phyloP scores from a whole-genome alignment of 1,140 invertebrate genomes.

The Ditylenchus dipsaci region DNA sequence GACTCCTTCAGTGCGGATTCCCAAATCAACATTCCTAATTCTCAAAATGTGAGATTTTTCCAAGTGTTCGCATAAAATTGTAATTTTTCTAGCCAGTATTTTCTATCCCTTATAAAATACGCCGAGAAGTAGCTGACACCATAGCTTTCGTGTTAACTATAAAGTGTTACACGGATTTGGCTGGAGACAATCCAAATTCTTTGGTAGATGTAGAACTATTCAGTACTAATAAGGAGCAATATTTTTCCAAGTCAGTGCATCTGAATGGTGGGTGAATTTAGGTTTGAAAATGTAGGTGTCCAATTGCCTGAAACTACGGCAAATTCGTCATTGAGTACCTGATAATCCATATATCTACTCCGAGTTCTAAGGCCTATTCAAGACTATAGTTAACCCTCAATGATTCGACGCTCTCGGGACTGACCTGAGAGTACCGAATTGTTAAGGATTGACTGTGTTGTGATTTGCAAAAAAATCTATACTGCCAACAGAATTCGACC shows the following conservation, averaged over 20 bases:
- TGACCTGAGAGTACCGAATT: no score
- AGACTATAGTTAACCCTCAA: no score
- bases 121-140: not conserved
- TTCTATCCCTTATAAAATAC: slow-evolving; percentile 1
- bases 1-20: not conserved
- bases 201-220: slow-evolving; percentile 5
- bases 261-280: not conserved
- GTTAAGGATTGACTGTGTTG: no score
- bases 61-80: not conserved
- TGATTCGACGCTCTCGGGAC: no score
- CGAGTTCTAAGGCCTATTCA: not conserved
- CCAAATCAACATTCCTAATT: not conserved
- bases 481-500: no score
- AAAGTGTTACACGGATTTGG: not conserved
- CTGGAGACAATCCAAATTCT: not conserved
- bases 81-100: not conserved
- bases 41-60: slow-evolving; percentile 6
- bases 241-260: not conserved
- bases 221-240: slow-evolving; percentile 3
- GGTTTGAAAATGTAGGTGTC: not conserved
- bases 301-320: not conserved
- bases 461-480: no score
- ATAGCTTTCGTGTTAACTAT: not conserved
- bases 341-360: not conserved
- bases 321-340: no score